A percentile compares a stretch with the other conserved stretches of the same genome.
phyloP scores from a whole-genome alignment of 2,113 vertebrate genomes.

The Ptyas mucosa region DNA sequence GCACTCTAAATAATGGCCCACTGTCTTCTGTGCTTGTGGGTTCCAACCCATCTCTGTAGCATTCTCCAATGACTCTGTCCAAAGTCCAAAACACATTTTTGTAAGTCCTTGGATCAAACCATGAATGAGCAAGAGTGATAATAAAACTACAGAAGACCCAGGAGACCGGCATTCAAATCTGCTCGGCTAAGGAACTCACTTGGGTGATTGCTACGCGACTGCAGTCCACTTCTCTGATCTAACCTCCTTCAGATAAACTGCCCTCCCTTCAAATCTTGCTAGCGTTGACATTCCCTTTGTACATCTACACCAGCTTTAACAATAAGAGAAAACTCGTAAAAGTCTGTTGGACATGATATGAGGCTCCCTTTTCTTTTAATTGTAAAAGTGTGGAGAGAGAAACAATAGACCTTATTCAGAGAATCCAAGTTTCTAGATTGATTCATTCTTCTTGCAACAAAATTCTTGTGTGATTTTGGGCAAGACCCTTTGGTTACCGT shows the following conservation, averaged over 20 bases:
- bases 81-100: background rate
- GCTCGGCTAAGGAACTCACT: background rate
- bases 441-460: background rate
- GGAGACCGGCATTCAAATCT: background rate
- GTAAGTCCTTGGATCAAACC: background rate
- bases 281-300: background rate
- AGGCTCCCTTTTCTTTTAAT: background rate
- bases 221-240: background rate
- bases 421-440: background rate
- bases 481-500: background rate
- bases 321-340: background rate
- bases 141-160: background rate
- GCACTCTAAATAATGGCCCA: background rate
- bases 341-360: background rate
- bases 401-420: background rate
- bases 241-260: background rate
- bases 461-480: background rate
- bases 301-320: background rate
- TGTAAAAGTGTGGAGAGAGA: background rate
- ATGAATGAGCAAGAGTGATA: background rate
- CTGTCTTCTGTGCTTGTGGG: background rate
- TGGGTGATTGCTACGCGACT: background rate
- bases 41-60: background rate
- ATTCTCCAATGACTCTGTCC: background rate
- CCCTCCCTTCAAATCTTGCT: background rate